Conservation (phyloP, 1,140 invertebrate species). For the Pseudomyrmex gracilis region DNA sequence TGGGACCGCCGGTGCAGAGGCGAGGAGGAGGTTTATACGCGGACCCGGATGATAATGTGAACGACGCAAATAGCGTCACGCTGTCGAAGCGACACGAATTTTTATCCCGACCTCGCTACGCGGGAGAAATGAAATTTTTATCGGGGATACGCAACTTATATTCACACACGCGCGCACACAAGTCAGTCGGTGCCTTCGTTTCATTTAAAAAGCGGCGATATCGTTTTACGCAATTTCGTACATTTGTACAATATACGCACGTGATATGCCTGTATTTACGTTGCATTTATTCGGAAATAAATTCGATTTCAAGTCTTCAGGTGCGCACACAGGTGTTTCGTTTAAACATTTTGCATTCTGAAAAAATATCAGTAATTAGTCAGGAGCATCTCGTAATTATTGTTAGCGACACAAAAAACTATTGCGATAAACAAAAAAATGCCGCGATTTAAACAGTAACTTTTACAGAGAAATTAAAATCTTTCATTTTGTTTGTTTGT, state of each 20-base stretch:
- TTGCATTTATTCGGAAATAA: not conserved
- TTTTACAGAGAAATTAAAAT: not conserved
- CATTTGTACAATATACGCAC: conserved; percentile 1
- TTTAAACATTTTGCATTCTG: not conserved
- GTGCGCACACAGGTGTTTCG: too few relatives aligned
- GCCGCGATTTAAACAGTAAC: not conserved
- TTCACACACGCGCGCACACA: conserved; percentile 6
- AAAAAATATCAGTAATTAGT: not conserved
- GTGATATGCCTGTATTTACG: not conserved
- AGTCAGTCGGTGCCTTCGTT: conserved; percentile 10
- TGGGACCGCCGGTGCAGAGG: conserved; percentile 67
- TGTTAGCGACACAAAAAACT: not conserved
- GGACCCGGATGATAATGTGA: conserved; percentile 71
- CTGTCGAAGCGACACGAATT: conserved; percentile 55
- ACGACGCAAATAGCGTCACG: conserved; percentile 70
- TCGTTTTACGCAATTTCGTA: not conserved
- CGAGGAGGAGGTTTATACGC: conserved; percentile 67
- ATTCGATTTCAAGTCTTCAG: not conserved
- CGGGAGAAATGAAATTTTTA: conserved; percentile 57
- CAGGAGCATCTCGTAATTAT: too few relatives aligned
- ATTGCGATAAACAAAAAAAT: not conserved
- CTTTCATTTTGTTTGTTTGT: too few relatives aligned
- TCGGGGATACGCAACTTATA: conserved; percentile 41
- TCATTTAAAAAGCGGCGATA: not conserved
- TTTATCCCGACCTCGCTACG: conserved; percentile 28